These are phyloP conservation scores for Amphimallon solstitiale DNA, from an alignment of 2,888 invertebrate genomes.

Conservation along the genomic window DNA sequence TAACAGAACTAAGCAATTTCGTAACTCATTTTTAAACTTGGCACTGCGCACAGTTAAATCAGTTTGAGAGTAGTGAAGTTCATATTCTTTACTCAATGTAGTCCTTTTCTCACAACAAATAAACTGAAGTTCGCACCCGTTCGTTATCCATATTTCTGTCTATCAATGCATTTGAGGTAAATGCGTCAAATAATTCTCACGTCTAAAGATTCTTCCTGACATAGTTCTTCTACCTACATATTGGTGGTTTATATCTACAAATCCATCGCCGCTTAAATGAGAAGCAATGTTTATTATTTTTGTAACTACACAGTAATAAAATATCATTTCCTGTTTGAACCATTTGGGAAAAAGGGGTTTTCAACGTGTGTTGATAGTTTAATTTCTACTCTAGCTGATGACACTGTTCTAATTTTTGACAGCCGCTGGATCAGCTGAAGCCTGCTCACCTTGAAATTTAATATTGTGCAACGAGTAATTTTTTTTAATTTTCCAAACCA, in stretches of 20 bases:
- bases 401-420: slow-evolving; percentile 22
- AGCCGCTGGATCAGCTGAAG: slow-evolving; percentile 12
- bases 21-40: slow-evolving; percentile 20
- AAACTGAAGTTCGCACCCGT: slow-evolving; percentile 39
- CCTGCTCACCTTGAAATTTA: slow-evolving; percentile 5
- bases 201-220: slow-evolving; percentile 43
- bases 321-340: too few species aligned
- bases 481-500: slow-evolving; percentile 37
- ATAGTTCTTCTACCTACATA: slow-evolving; percentile 42
- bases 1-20: slow-evolving; percentile 20
- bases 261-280: slow-evolving; percentile 25
- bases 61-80: slow-evolving; percentile 11
- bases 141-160: slow-evolving; percentile 40
- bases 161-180: slow-evolving; percentile 40
- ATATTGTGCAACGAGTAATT: slow-evolving; percentile 34
- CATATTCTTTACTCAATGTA: slow-evolving; percentile 38
- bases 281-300: slow-evolving; percentile 24
- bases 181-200: slow-evolving; percentile 41
- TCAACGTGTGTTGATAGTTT: too few species aligned
- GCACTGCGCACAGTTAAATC: slow-evolving; percentile 19
- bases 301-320: too few species aligned
- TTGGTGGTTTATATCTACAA: slow-evolving; percentile 35
- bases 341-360: too few species aligned
- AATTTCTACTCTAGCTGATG: slow-evolving; percentile 8
- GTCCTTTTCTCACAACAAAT: slow-evolving; percentile 40